These are phyloP conservation scores for Dione juno DNA, from an alignment of 2,888 invertebrate genomes.

Conservation along the genomic window DNA sequence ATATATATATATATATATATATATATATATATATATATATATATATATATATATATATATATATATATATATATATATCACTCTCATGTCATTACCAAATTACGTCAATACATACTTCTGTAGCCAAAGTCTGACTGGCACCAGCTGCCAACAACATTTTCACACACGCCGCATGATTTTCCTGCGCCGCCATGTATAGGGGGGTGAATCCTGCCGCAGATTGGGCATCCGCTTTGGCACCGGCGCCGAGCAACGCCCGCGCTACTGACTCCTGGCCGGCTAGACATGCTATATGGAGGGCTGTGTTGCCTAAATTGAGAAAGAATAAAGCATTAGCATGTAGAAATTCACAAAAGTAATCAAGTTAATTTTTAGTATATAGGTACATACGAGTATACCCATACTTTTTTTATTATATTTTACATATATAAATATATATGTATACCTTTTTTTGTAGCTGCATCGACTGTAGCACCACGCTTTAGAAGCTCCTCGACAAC, in stretches of 20 bases:
- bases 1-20: too few relatives aligned
- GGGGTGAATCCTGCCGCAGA: slow-evolving; percentile 99
- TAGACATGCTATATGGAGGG: slow-evolving; percentile 98
- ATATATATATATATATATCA: too few relatives aligned
- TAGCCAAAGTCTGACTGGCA: slow-evolving; percentile 97
- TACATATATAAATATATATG: neutral
- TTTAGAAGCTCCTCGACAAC: slow-evolving; percentile 96
- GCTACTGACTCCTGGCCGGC: slow-evolving; percentile 98
- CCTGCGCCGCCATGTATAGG: slow-evolving; percentile 99
- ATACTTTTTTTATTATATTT: too few relatives aligned
- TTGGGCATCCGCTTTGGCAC: slow-evolving; percentile 98
- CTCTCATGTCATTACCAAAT: neutral
- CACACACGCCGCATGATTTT: slow-evolving; percentile 97
- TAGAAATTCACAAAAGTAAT: too few relatives aligned
- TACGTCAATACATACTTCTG: slow-evolving; percentile 86
- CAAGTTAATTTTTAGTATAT: too few relatives aligned
- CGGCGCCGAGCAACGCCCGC: slow-evolving; percentile 93
- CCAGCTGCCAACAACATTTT: slow-evolving; percentile 95
- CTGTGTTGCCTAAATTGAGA: slow-evolving; percentile 86
- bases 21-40: too few relatives aligned
- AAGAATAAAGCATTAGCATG: neutral
- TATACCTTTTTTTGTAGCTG: slow-evolving; percentile 97
- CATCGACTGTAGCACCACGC: slow-evolving; percentile 95
- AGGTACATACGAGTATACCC: too few relatives aligned
- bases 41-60: too few relatives aligned